Conservation (phyloP, 2,888 invertebrate genomes). For the Scaptomyza tumidula region DNA sequence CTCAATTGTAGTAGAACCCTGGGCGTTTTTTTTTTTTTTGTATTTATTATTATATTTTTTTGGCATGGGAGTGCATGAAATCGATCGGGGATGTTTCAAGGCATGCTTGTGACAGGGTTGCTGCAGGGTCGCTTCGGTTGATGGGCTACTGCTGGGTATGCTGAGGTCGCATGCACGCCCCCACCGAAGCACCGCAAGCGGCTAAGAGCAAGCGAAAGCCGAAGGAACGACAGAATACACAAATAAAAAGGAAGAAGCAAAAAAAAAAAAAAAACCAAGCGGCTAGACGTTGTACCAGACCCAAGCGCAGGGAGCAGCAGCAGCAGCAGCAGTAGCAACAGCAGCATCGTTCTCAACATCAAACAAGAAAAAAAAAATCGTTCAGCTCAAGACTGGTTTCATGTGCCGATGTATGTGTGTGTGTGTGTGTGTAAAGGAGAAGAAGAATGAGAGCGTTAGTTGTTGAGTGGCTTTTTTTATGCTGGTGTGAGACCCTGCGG, state of each 20-base stretch:
- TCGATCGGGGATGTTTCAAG: constrained; percentile 42
- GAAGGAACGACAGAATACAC: constrained; percentile 5
- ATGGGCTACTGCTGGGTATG: constrained; percentile 22
- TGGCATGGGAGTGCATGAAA: constrained; percentile 34
- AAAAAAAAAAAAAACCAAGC: constrained; percentile 18
- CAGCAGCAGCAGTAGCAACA: constrained; percentile 19
- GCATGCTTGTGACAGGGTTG: constrained; percentile 35
- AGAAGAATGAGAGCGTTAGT: constrained; percentile 10
- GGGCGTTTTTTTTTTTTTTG: constrained; percentile 27
- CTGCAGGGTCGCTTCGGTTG: constrained; percentile 19
- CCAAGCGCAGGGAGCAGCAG: constrained; percentile 4
- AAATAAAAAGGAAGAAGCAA: constrained; percentile 10
- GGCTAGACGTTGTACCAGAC: constrained; percentile 66
- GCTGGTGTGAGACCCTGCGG: constrained; percentile 14
- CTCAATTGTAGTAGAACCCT: constrained; percentile 21
- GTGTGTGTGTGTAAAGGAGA: constrained; percentile 13
- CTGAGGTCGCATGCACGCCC: constrained; percentile 49
- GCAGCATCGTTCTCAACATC: constrained; percentile 51
- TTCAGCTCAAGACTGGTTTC: constrained; percentile 60
- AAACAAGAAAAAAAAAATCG: constrained; percentile 28
- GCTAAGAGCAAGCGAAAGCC: constrained; percentile 48
- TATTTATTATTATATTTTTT: constrained; percentile 2
- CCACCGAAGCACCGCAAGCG: constrained; percentile 30
- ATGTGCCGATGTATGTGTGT: constrained; percentile 11
- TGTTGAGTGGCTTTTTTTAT: constrained; percentile 20